Conservation (phyloP, 2,113 vertebrate species). For the Beaufortia kweichowensis region DNA sequence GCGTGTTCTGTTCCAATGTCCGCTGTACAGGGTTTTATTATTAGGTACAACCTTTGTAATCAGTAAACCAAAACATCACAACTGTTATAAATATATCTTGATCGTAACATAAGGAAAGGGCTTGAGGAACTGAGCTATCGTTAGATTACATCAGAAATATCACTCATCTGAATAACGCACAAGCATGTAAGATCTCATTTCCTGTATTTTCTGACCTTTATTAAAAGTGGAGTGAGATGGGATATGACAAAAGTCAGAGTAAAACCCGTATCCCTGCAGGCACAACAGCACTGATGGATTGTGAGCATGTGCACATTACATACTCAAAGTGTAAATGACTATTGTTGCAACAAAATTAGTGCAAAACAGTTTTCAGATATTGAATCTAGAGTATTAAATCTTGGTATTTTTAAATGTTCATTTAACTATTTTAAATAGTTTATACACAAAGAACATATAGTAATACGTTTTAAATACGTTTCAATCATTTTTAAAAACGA, state of each 20-base stretch:
- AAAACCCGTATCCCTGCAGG: background rate
- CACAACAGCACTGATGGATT: too few species aligned
- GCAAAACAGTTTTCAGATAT: background rate
- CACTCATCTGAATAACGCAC: background rate
- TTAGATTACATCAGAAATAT: background rate
- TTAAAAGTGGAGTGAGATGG: background rate
- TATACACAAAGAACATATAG: too few species aligned
- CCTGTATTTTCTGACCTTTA: background rate
- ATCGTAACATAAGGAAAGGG: background rate
- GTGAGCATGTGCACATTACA: too few species aligned
- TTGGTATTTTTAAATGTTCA: too few species aligned
- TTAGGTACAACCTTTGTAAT: conserved; percentile 11
- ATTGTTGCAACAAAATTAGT: too few species aligned
- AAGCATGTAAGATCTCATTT: background rate
- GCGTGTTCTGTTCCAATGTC: background rate
- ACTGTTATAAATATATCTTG: conserved; percentile 6
- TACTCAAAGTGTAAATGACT: too few species aligned
- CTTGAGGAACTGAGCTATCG: background rate
- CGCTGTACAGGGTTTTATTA: background rate
- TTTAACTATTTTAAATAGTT: too few species aligned
- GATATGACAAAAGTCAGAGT: background rate
- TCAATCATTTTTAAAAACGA: too few species aligned
- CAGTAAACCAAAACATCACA: conserved; percentile 5
- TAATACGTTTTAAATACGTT: too few species aligned
- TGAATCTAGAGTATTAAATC: background rate